These are phyloP conservation scores for Bubo scandiacus DNA, from an alignment of 2,113 vertebrate genomes.

Conservation along the genomic window DNA sequence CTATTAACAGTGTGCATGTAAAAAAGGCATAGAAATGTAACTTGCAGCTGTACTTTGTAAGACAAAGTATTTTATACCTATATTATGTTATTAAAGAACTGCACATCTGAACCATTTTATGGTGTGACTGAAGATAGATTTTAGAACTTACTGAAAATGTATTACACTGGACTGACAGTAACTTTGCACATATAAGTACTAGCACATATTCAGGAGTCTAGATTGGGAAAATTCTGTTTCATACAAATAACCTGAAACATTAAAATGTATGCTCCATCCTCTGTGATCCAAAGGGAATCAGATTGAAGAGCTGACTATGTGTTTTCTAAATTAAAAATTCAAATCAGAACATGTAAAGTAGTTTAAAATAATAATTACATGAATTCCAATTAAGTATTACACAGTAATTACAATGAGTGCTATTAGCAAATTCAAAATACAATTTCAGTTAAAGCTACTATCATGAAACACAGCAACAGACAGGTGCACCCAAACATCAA, in stretches of 20 bases:
- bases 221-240: background rate
- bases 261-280: slow-evolving; percentile 29
- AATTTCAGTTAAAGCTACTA: slow-evolving; percentile 25
- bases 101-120: background rate
- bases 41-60: background rate
- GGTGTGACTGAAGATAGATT: background rate
- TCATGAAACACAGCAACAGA: background rate
- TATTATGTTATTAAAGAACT: background rate
- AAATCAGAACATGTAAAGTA: slow-evolving; percentile 60
- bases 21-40: background rate
- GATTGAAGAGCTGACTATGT: slow-evolving; percentile 29
- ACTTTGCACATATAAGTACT: background rate
- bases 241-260: background rate
- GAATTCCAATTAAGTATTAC: slow-evolving; percentile 62
- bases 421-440: slow-evolving; percentile 59
- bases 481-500: slow-evolving; percentile 19
- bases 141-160: background rate
- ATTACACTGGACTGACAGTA: background rate
- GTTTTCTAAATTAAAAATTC: slow-evolving; percentile 71
- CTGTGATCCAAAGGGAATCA: slow-evolving; percentile 50
- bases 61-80: background rate
- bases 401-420: slow-evolving; percentile 71
- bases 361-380: slow-evolving; percentile 78
- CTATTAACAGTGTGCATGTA: background rate
- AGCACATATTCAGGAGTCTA: background rate